phyloP scores from a whole-genome alignment of 2,888 invertebrate genomes.

The Brachyptera risi region DNA sequence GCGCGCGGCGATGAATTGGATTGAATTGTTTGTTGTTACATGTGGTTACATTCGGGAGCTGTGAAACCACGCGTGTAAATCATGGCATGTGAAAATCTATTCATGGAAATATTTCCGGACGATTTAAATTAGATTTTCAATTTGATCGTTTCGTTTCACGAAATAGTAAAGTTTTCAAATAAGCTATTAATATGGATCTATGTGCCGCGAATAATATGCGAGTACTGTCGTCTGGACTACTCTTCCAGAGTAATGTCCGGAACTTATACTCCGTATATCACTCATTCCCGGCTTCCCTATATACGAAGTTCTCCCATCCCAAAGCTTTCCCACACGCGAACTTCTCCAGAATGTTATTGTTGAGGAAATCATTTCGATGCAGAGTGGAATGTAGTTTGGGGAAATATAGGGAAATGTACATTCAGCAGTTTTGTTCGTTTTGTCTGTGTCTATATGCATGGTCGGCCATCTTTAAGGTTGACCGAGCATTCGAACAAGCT shows the following conservation, averaged over 20 bases:
- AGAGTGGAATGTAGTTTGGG: background rate
- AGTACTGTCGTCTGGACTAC: too few relatives aligned
- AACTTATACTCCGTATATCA: too few relatives aligned
- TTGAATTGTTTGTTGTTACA: constrained; percentile 17
- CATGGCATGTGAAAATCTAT: background rate
- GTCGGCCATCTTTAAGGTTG: background rate
- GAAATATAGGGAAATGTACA: background rate
- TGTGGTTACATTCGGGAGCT: too few relatives aligned
- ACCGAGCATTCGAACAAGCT: background rate
- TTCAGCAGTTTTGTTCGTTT: background rate
- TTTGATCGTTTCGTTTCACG: constrained; percentile 2
- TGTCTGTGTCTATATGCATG: too few relatives aligned
- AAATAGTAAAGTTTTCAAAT: too few relatives aligned
- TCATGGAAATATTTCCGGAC: background rate
- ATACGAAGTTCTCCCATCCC: too few relatives aligned
- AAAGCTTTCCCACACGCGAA: too few relatives aligned
- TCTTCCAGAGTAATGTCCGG: too few relatives aligned
- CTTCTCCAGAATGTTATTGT: too few relatives aligned
- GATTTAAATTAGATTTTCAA: background rate
- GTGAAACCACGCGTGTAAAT: constrained; percentile 4
- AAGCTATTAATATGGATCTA: too few relatives aligned
- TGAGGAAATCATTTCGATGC: background rate
- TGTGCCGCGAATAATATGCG: too few relatives aligned
- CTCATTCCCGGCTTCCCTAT: too few relatives aligned
- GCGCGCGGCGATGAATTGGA: background rate